Conservation (phyloP, 2,888 invertebrate species). For the Melanophora roralis region DNA sequence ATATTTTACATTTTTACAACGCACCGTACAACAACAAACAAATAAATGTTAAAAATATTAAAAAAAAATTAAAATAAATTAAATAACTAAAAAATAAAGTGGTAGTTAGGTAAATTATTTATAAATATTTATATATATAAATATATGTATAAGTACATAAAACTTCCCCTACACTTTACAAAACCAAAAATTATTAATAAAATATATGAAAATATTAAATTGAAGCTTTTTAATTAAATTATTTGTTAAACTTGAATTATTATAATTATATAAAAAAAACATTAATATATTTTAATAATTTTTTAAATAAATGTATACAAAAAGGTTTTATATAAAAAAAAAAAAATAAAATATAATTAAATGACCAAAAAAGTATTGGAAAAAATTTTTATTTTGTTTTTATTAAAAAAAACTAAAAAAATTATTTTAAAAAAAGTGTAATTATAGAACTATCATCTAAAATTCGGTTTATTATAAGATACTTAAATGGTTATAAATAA, state of each 20-base stretch:
- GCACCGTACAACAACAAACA: constrained; percentile 58
- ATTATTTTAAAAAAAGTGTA: too few species aligned
- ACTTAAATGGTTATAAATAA: too few species aligned
- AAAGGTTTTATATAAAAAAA: too few species aligned
- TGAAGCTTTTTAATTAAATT: constrained; percentile 32
- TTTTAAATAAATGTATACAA: too few species aligned
- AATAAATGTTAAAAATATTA: constrained; percentile 18
- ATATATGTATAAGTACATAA: neutral
- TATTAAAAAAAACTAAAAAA: too few species aligned
- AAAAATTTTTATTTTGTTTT: too few species aligned
- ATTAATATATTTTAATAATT: constrained; percentile 10
- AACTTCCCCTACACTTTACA: neutral
- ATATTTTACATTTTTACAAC: constrained; percentile 63
- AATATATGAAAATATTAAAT: neutral
- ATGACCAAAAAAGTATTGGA: too few species aligned
- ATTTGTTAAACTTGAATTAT: constrained; percentile 1
- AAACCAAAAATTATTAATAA: neutral
- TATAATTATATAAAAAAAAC: neutral
- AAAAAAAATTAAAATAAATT: constrained; percentile 12
- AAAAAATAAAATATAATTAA: too few species aligned
- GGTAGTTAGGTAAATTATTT: constrained; percentile 59
- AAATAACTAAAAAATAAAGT: constrained; percentile 6
- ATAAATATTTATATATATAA: too few species aligned
- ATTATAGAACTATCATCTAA: too few species aligned
- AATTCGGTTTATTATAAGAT: too few species aligned